phyloP scores from a whole-genome alignment of 2,888 invertebrate genomes.

The Deroplatys truncata region DNA sequence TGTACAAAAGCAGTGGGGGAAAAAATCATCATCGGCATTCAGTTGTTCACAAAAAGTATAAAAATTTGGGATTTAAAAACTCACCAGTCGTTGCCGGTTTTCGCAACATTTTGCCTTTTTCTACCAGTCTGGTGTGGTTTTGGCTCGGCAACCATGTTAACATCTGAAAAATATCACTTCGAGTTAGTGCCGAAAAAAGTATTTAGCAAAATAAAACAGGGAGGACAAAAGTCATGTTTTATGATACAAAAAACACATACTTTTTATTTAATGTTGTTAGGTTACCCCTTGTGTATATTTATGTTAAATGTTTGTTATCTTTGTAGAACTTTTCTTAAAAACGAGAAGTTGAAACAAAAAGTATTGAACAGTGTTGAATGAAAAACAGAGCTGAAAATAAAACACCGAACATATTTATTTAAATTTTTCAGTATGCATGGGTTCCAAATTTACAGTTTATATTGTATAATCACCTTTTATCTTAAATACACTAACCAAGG shows the following conservation, averaged over 20 bases:
- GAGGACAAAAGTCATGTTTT: background rate
- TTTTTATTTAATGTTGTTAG: background rate
- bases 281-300: background rate
- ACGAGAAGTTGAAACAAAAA: background rate
- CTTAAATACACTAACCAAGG: background rate
- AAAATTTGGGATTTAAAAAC: slow-evolving; percentile 37
- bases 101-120: slow-evolving; percentile 61
- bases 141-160: slow-evolving; percentile 73
- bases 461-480: background rate
- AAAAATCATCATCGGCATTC: background rate
- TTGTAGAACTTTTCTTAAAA: background rate
- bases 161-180: slow-evolving; percentile 53
- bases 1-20: background rate
- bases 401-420: background rate
- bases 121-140: slow-evolving; percentile 67
- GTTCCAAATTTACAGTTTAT: background rate
- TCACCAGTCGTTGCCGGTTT: slow-evolving; percentile 65
- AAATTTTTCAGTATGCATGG: background rate
- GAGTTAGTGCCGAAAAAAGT: slow-evolving; percentile 23
- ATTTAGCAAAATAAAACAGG: background rate
- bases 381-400: background rate
- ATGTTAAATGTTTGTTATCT: background rate
- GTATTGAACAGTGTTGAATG: background rate
- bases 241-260: background rate
- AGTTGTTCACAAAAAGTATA: slow-evolving; percentile 7